These are phyloP conservation scores for Choloepus hoffmanni DNA, from an alignment of 2,113 vertebrate genomes.

Conservation along the genomic window DNA sequence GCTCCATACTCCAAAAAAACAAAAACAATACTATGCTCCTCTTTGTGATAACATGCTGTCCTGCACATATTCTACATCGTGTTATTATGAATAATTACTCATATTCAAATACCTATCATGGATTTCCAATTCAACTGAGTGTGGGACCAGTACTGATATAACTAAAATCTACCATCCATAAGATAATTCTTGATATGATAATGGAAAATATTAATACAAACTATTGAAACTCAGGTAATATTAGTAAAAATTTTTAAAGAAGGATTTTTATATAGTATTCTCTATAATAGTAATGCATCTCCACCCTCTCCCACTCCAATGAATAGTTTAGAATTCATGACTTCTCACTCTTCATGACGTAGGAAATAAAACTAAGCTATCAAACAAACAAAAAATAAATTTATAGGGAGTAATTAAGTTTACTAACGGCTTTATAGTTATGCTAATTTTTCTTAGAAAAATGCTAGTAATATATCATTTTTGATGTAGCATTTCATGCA, in stretches of 20 bases:
- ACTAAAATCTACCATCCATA: background rate
- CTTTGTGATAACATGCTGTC: fast-evolving
- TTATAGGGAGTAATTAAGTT: background rate
- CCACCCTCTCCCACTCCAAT: fast-evolving
- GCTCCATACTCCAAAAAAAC: background rate
- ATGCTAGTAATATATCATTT: background rate
- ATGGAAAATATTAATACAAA: background rate
- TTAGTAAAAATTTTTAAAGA: too few relatives aligned
- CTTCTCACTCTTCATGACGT: background rate
- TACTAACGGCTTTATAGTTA: background rate
- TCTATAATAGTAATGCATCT: background rate
- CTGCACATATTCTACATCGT: too few relatives aligned
- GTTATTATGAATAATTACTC: too few relatives aligned
- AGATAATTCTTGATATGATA: background rate
- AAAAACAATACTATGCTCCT: background rate
- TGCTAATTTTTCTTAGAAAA: background rate
- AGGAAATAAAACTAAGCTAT: background rate
- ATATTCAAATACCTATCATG: background rate
- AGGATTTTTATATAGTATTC: background rate
- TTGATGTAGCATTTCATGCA: background rate
- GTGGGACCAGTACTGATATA: background rate
- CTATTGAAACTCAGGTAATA: background rate
- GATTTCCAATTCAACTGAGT: background rate
- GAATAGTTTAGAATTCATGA: background rate
- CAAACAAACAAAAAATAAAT: background rate